Evolutionary conservation across 2,797 vertebrate species (phyloP).

Genomic region (Melanotaenia maccullochi): DNA sequence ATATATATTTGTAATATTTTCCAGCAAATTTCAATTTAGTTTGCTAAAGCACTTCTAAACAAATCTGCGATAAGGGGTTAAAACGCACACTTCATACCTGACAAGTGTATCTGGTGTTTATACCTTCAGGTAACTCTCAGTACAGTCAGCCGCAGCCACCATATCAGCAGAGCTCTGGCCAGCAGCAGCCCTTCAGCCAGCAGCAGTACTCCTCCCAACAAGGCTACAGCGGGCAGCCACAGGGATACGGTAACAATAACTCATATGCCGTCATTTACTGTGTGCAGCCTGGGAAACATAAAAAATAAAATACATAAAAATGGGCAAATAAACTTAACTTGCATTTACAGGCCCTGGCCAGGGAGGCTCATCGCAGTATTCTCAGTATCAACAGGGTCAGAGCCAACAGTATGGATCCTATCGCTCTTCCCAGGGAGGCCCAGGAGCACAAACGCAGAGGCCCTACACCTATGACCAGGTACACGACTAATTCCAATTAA

Average conservation of each 20-base stretch:
- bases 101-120: slow-evolving; percentile 8
- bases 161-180: slow-evolving; percentile 91
- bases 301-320: background rate
- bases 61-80: background rate
- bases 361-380: slow-evolving; percentile 90
- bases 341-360: slow-evolving; percentile 81
- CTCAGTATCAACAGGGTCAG: slow-evolving; percentile 94
- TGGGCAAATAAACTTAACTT: background rate
- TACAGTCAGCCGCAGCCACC: slow-evolving; percentile 93
- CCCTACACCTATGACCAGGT: slow-evolving; percentile 95
- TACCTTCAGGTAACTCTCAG: slow-evolving; percentile 88
- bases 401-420: slow-evolving; percentile 93
- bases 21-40: background rate
- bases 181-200: slow-evolving; percentile 90
- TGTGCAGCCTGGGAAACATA: background rate
- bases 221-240: slow-evolving; percentile 90
- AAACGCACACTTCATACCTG: background rate
- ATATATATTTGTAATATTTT: too few species aligned
- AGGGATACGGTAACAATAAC: slow-evolving; percentile 88
- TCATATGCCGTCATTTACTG: background rate
- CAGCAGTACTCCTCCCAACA: slow-evolving; percentile 94
- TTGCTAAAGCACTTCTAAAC: background rate
- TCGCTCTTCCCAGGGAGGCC: slow-evolving; percentile 89
- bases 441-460: slow-evolving; percentile 90
- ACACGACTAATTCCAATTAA: slow-evolving; percentile 27